phyloP scores from a whole-genome alignment of 1,140 invertebrate species.

The Eupristina koningsbergeri region DNA sequence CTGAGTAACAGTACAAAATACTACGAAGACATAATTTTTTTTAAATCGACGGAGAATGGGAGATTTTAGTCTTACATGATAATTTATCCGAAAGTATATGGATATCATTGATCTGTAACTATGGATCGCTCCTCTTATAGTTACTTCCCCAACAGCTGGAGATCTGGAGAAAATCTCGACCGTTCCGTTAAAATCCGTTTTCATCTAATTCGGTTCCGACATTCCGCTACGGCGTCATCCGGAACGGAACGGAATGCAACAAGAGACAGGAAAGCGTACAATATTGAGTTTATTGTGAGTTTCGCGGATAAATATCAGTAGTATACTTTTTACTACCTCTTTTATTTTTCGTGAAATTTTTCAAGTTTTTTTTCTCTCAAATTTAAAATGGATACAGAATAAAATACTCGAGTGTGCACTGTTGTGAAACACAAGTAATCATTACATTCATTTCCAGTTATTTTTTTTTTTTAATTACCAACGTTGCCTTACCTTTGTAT shows the following conservation, averaged over 20 bases:
- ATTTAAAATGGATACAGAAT: not conserved
- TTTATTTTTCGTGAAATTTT: not conserved
- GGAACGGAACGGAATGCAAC: not conserved
- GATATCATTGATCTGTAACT: too few relatives aligned
- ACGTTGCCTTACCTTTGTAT: conserved; percentile 15
- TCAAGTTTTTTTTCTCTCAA: too few relatives aligned
- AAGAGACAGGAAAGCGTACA: conserved; percentile 5
- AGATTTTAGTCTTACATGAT: too few relatives aligned
- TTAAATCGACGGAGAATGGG: too few relatives aligned
- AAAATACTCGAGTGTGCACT: not conserved
- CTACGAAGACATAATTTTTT: too few relatives aligned
- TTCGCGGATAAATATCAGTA: not conserved
- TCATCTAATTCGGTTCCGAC: conserved; percentile 12
- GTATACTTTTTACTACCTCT: not conserved
- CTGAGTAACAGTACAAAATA: too few relatives aligned
- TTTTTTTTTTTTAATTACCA: conserved; percentile 8
- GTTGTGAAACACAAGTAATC: not conserved
- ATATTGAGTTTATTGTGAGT: not conserved
- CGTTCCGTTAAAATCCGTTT: conserved; percentile 31
- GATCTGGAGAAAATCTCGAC: conserved; percentile 34
- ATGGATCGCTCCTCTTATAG: too few relatives aligned
- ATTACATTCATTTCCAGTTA: not conserved
- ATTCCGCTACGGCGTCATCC: conserved; percentile 15
- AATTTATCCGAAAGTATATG: too few relatives aligned
- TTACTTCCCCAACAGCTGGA: not conserved